Conservation (phyloP, 1,140 invertebrate genomes). For the Reticulitermes speratus region DNA sequence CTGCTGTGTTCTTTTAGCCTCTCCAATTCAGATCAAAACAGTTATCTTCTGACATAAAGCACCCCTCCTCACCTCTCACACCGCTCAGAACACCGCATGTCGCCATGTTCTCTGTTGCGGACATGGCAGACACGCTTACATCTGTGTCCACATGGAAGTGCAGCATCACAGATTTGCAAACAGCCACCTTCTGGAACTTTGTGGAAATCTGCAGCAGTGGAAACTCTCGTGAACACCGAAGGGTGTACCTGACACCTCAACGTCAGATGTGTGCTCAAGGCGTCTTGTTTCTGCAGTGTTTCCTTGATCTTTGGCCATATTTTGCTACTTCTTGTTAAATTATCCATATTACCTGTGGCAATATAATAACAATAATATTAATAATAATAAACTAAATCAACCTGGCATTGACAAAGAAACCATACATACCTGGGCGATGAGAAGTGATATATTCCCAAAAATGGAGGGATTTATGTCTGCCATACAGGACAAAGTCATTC, state of each 20-base stretch:
- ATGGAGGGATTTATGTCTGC: too few relatives aligned
- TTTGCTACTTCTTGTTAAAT: slow-evolving; percentile 51
- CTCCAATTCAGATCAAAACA: too few relatives aligned
- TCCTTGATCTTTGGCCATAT: slow-evolving; percentile 56
- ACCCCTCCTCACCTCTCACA: slow-evolving; percentile 23
- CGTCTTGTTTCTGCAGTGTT: slow-evolving; percentile 47
- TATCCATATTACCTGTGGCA: slow-evolving; percentile 62
- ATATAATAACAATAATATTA: not conserved
- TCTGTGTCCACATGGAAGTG: slow-evolving; percentile 53
- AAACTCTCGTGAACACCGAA: slow-evolving; percentile 42
- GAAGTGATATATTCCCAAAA: too few relatives aligned
- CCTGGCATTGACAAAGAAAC: too few relatives aligned
- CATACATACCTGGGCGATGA: too few relatives aligned
- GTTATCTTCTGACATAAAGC: too few relatives aligned
- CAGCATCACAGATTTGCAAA: slow-evolving; percentile 40
- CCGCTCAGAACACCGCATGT: slow-evolving; percentile 36
- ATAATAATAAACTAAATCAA: too few relatives aligned
- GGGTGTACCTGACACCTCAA: slow-evolving; percentile 54
- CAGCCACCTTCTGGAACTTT: slow-evolving; percentile 42
- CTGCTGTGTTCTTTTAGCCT: too few relatives aligned
- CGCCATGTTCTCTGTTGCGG: slow-evolving; percentile 49
- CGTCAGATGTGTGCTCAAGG: slow-evolving; percentile 47
- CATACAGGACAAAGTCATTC: too few relatives aligned
- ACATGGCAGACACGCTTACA: slow-evolving; percentile 57
- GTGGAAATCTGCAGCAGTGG: slow-evolving; percentile 36